Percentiles rank a stretch among this genome's conserved stretches.
Conservation (phyloP, 2,113 vertebrate genomes). For the Entomyzon cyanotis region DNA sequence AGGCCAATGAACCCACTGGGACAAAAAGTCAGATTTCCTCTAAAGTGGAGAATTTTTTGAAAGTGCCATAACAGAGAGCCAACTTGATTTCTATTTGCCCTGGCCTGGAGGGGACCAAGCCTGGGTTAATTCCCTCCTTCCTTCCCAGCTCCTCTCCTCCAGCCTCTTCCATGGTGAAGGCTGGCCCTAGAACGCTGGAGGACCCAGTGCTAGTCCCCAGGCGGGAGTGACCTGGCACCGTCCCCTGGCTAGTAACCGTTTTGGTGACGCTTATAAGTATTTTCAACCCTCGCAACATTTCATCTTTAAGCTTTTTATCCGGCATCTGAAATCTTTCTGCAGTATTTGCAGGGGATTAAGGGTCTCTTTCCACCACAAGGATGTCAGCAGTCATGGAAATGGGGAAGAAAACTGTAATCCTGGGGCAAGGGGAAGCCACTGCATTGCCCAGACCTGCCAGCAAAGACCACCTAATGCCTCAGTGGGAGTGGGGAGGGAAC, state of each 20-base stretch:
- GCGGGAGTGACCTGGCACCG: accelerated
- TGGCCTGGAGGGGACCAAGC: neutral
- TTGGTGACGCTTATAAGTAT: neutral
- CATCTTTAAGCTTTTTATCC: slow-evolving; percentile 55
- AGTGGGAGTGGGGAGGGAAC: neutral
- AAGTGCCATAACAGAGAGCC: accelerated
- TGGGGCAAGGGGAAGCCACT: neutral
- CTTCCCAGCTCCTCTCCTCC: neutral
- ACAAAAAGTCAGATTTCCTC: neutral
- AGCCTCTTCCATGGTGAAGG: neutral
- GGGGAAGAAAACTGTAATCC: neutral
- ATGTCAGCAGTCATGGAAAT: neutral
- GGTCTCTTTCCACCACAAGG: neutral
- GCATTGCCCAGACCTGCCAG: accelerated
- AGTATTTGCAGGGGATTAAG: slow-evolving; percentile 38
- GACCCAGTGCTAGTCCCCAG: accelerated
- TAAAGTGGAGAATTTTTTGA: neutral
- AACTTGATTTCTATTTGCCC: accelerated
- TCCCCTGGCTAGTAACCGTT: neutral
- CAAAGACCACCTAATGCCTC: neutral
- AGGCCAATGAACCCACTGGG: accelerated
- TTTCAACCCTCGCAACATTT: neutral
- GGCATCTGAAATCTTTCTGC: slow-evolving; percentile 25
- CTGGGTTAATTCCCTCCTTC: too few relatives aligned
- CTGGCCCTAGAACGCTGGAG: accelerated